Evolutionary conservation across 1,140 invertebrate species (phyloP), one percentile per base, ranked within the genome.

Genomic region (Olivierus martensii): DNA sequence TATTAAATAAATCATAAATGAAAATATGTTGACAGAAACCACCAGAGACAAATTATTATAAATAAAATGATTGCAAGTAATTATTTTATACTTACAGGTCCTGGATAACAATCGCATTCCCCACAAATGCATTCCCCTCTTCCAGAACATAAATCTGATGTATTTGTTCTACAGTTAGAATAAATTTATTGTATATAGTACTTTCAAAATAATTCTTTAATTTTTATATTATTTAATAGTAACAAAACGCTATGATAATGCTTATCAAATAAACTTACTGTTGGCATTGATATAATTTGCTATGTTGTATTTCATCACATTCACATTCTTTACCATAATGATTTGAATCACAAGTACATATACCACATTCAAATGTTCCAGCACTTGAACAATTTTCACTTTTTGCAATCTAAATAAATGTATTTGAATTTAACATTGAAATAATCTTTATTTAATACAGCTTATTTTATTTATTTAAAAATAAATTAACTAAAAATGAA

Each of bases 281-380:
- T 21, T 39, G 49, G 21, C 58, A 59, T n/a, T 38, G 46, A 14
- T 49, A 15, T 21, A 51, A 43, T 22, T 48, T 58, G 18, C 49
- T 52, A 42, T 53, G 45, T 38, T 46, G 58, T 1, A 52, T 52
- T 19, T 55, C 59, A 21, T 57, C 81, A 64, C 90, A 94, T 70
- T 94, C 86, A 69, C 91, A 96, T 45, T 72, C 75, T 61, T 82
- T 79, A 43, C 91, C 91, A 65, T 86, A 89, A 61, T 78, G 78
- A 37, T 76, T 77, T 4, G 78, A 68, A 55, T 80, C 69, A 69
- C 91, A 95, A 55, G 81, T 75, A 65, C 91, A 95, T 59, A 91
- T 78, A 42, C 90, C 91, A 69, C 90, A 95, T 63, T 82, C 82
- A 56, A 62, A 59, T 46, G 66, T 68, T 14, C 68, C 68, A 41